These are phyloP conservation scores for Paramormyrops hopkinsi DNA, from an alignment of 2,797 vertebrate genomes.

Conservation along the genomic window DNA sequence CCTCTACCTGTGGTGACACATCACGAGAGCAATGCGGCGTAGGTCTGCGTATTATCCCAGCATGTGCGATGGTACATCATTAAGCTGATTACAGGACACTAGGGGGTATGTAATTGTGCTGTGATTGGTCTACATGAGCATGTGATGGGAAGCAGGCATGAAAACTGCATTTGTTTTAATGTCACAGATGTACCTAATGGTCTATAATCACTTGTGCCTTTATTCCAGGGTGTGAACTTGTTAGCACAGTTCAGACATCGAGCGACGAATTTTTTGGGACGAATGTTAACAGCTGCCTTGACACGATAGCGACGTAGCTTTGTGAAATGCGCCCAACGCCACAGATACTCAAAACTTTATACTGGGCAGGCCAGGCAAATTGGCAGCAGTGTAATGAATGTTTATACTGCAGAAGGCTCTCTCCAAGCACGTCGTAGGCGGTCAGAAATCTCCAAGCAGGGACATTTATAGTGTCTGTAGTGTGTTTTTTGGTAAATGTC, in stretches of 20 bases:
- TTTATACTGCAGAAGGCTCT: not conserved
- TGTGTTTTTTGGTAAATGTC: not conserved
- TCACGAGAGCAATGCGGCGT: not conserved
- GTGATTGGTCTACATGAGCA: not conserved
- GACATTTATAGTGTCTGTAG: slow-evolving; percentile 12
- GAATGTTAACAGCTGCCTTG: not conserved
- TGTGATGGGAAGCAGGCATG: not conserved
- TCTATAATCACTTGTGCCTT: not conserved
- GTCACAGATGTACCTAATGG: not conserved
- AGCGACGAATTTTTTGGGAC: not conserved
- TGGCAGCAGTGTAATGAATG: not conserved
- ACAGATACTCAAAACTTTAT: not conserved
- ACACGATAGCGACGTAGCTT: not conserved
- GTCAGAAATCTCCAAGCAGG: not conserved
- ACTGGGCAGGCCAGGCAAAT: not conserved
- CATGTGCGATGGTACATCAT: not conserved
- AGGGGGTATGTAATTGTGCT: not conserved
- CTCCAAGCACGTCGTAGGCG: not conserved
- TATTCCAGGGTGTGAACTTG: not conserved
- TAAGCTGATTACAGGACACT: not conserved
- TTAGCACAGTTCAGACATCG: not conserved
- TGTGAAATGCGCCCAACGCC: not conserved
- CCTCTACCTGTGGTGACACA: not conserved
- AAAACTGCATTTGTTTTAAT: not conserved
- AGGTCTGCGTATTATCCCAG: not conserved